phyloP scores from a whole-genome alignment of 2,888 invertebrate species.

The Eugnorisma glareosa region DNA sequence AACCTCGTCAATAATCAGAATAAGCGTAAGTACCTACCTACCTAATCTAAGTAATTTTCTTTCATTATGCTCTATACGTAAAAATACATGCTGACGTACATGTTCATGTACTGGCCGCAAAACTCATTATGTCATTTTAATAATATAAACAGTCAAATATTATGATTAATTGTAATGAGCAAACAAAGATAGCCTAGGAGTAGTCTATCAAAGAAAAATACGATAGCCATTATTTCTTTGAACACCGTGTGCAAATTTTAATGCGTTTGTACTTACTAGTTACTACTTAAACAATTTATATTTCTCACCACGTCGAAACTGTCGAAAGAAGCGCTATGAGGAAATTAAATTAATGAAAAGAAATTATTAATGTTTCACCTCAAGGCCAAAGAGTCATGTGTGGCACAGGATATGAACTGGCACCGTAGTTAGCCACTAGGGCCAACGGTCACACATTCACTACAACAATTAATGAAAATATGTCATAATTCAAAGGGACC shows the following conservation, averaged over 20 bases:
- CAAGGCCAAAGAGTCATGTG: slow-evolving; percentile 4
- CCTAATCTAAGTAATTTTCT: neutral
- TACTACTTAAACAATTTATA: slow-evolving; percentile 23
- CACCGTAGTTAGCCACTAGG: neutral
- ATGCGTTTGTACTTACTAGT: slow-evolving; percentile 9
- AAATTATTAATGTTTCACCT: slow-evolving; percentile 24
- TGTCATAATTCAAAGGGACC: slow-evolving; percentile 30
- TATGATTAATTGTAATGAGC: slow-evolving; percentile 38
- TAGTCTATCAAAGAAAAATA: slow-evolving; percentile 36
- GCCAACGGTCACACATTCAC: slow-evolving; percentile 23
- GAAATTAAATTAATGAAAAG: slow-evolving; percentile 33
- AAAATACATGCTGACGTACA: slow-evolving; percentile 15
- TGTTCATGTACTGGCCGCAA: slow-evolving; percentile 1
- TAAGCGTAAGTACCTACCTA: neutral
- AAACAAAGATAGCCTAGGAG: slow-evolving; percentile 20
- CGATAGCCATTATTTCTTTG: slow-evolving; percentile 16
- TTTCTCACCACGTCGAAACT: slow-evolving; percentile 31
- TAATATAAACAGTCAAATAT: slow-evolving; percentile 38
- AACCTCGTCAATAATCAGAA: neutral
- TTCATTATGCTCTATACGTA: neutral
- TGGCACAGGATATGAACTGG: slow-evolving; percentile 29
- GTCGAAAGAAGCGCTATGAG: slow-evolving; percentile 15
- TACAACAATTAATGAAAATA: slow-evolving; percentile 32
- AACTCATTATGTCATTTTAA: slow-evolving; percentile 25
- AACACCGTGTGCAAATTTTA: slow-evolving; percentile 32